phyloP scores from a whole-genome alignment of 2,888 invertebrate genomes.

The Tromatobia lineatoria region DNA sequence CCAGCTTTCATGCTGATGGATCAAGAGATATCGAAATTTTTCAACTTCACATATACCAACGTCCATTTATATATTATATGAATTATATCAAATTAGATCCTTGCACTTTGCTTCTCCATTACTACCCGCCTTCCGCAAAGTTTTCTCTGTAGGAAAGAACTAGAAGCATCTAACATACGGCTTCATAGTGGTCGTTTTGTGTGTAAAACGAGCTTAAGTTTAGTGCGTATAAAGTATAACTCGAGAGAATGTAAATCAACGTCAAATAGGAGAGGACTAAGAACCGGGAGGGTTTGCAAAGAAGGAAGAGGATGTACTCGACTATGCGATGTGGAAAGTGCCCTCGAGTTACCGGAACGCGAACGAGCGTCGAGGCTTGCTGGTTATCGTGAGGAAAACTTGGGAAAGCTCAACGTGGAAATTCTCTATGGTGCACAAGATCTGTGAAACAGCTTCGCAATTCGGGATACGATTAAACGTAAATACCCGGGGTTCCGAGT shows the following conservation, averaged over 20 bases:
- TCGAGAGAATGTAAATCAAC: conserved; percentile 29
- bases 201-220: background rate
- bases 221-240: background rate
- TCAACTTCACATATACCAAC: too few species aligned
- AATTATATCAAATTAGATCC: background rate
- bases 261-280: conserved; percentile 9
- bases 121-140: background rate
- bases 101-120: background rate
- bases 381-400: conserved; percentile 55
- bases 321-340: conserved; percentile 38
- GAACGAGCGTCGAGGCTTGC: conserved; percentile 8
- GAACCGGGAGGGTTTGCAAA: conserved; percentile 19
- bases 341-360: conserved; percentile 23
- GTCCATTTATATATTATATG: too few species aligned
- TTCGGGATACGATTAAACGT: conserved; percentile 59
- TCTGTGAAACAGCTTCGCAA: conserved; percentile 31
- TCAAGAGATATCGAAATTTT: too few species aligned
- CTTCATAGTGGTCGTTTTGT: background rate
- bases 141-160: background rate
- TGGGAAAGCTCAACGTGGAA: conserved; percentile 35
- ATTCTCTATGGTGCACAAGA: background rate
- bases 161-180: background rate
- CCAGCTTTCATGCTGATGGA: too few species aligned
- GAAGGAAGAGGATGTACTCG: conserved; percentile 31
- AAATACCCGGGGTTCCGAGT: conserved; percentile 60